Conservation (phyloP, 2,797 vertebrate species). For the Anguilla anguilla region DNA sequence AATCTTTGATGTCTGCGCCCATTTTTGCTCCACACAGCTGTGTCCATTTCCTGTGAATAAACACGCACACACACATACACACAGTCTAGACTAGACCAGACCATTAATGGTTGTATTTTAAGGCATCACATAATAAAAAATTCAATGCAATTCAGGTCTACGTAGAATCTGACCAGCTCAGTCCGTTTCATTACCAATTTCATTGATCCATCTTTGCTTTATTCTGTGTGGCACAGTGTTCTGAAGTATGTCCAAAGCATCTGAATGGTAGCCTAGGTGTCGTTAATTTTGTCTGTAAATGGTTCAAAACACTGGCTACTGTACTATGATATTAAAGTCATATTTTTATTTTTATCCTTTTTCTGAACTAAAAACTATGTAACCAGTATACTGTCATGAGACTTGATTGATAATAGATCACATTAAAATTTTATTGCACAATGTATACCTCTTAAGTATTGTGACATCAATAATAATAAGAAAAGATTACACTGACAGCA, state of each 20-base stretch:
- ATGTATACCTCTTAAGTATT: background rate
- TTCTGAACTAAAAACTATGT: background rate
- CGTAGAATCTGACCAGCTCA: background rate
- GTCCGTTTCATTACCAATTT: background rate
- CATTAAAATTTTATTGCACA: background rate
- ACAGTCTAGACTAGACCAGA: background rate
- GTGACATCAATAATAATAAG: background rate
- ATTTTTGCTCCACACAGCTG: conserved; percentile 8
- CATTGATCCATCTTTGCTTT: background rate
- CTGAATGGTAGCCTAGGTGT: background rate
- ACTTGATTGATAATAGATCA: background rate
- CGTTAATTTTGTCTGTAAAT: background rate
- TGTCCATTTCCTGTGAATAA: background rate
- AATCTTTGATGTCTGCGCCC: background rate
- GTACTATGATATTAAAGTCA: background rate
- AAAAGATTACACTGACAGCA: background rate
- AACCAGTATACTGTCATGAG: background rate
- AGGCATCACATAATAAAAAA: background rate
- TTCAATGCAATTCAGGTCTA: background rate
- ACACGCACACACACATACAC: background rate
- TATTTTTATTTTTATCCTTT: background rate
- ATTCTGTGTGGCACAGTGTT: background rate
- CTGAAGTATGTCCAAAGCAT: background rate
- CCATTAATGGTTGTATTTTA: background rate
- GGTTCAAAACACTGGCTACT: background rate